Conservation (phyloP, 2,888 invertebrate species). For the Ditylenchus weischeri region DNA sequence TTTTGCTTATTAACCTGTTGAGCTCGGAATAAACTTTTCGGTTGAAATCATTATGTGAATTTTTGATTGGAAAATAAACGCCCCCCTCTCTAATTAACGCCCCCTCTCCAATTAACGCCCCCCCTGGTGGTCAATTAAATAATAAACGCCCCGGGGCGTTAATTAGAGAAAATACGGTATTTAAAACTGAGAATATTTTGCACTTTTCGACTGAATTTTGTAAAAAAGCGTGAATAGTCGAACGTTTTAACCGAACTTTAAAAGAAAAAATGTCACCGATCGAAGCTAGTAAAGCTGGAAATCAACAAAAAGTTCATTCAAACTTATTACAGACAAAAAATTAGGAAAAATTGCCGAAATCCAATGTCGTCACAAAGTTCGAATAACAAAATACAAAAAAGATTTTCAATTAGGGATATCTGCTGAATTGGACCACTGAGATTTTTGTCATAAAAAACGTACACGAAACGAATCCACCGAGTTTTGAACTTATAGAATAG, state of each 20-base stretch:
- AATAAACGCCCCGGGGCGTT: no score
- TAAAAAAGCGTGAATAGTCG: conserved; percentile 38
- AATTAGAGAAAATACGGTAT: no score
- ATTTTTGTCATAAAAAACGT: background rate
- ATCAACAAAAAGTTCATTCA: background rate
- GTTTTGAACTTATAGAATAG: no score
- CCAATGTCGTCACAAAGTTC: background rate
- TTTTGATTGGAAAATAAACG: no score
- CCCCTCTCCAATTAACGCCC: no score
- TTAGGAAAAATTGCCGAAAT: background rate
- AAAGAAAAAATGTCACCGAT: conserved; percentile 39
- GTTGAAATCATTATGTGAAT: no score
- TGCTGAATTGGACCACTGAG: conserved; percentile 6
- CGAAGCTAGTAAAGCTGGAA: conserved; percentile 19
- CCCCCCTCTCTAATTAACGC: no score
- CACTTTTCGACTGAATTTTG: conserved; percentile 36
- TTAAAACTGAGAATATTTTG: conserved; percentile 36
- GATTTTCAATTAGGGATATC: conserved; percentile 13
- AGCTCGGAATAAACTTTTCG: no score
- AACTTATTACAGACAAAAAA: background rate
- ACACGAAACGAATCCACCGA: no score
- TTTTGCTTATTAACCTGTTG: no score
- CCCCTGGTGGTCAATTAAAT: no score
- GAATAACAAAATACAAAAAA: conserved; percentile 1
- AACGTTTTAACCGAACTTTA: conserved; percentile 38